Evolutionary conservation across 1,140 invertebrate species (phyloP).

Genomic region (Phortica variegata): DNA sequence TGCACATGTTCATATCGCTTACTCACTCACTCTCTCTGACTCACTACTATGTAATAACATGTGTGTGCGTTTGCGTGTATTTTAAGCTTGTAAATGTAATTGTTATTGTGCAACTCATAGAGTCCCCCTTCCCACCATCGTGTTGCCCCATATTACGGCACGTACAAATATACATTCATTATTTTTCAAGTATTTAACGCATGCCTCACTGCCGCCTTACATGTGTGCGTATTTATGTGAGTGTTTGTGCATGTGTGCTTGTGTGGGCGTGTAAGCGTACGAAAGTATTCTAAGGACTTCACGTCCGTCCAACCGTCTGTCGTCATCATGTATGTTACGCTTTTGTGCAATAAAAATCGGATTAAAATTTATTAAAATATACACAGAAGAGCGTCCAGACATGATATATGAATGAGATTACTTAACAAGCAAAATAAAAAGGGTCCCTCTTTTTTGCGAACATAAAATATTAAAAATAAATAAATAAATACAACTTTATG

Average conservation of each 20-base stretch:
- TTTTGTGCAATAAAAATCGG: slow-evolving; percentile 50
- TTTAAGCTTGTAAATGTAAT: no score
- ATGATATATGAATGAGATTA: slow-evolving; percentile 30
- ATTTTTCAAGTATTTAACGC: slow-evolving; percentile 10
- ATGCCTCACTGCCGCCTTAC: not conserved
- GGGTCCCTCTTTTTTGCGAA: slow-evolving; percentile 5
- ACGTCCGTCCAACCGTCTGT: not conserved
- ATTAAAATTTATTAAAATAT: slow-evolving; percentile 51
- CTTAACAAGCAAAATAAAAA: slow-evolving; percentile 24
- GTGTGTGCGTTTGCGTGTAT: no score
- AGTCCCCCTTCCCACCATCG: not conserved
- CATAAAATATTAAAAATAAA: not conserved
- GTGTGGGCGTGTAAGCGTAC: no score
- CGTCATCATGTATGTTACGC: slow-evolving; percentile 34
- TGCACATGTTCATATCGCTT: not conserved
- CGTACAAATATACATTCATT: slow-evolving; percentile 34
- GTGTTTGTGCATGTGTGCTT: not conserved
- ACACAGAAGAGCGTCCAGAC: slow-evolving; percentile 34
- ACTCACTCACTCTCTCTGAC: no score
- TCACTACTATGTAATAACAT: no score
- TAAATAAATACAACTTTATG: slow-evolving; percentile 6
- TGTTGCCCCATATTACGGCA: slow-evolving; percentile 21
- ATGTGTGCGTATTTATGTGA: not conserved
- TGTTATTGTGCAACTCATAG: no score
- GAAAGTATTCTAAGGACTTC: no score